Evolutionary conservation across 1,140 invertebrate genomes (phyloP).

Genomic region (Sinella curviseta): DNA sequence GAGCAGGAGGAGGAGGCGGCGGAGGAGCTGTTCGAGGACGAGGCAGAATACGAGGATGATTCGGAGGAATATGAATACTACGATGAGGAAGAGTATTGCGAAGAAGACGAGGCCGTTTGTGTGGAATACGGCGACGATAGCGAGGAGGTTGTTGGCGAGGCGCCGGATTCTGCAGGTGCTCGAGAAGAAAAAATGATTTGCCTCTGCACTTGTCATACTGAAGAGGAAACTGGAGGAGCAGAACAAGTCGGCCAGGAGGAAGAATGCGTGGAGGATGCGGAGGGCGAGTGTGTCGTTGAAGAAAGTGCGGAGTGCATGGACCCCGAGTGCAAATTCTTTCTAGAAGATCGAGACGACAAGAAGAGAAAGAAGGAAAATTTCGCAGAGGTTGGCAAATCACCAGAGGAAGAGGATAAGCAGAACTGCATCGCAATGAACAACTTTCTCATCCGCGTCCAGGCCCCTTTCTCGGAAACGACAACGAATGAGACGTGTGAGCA

Average conservation of each 20-base stretch:
- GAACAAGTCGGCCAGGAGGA: not conserved
- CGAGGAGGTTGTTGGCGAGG: not conserved
- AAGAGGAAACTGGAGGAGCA: conserved; percentile 2
- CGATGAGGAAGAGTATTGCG: conserved; percentile 8
- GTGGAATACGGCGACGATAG: not conserved
- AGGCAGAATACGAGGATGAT: not conserved
- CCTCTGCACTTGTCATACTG: no score
- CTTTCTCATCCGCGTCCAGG: not conserved
- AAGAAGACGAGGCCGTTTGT: conserved; percentile 12
- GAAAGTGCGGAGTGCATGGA: conserved; percentile 5
- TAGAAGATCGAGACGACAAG: not conserved
- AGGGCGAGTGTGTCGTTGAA: conserved; percentile 9
- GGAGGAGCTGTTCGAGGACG: not conserved
- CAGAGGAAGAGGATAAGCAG: not conserved
- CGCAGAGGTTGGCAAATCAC: not conserved
- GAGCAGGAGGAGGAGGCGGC: not conserved
- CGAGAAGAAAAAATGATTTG: no score
- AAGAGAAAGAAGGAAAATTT: not conserved
- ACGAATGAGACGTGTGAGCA: conserved; percentile 10
- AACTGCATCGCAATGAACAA: conserved; percentile 4
- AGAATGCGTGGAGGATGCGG: conserved; percentile 8
- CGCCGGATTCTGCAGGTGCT: no score
- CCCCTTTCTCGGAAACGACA: not conserved
- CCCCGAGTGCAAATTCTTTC: not conserved
- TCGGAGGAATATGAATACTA: not conserved